Conservation (phyloP, 2,888 invertebrate species). For the Archips crataeganus region DNA sequence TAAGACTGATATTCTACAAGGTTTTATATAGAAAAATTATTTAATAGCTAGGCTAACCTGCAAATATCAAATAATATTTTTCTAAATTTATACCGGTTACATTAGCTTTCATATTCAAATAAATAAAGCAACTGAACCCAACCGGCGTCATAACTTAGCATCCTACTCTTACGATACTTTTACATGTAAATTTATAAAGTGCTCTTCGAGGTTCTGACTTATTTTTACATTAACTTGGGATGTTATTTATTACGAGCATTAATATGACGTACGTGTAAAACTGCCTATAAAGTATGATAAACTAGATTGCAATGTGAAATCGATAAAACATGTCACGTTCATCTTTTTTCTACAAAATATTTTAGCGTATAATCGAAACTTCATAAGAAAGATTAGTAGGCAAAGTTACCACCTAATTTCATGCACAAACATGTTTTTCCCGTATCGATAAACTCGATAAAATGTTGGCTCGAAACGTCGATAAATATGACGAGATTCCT, state of each 20-base stretch:
- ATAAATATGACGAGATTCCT: neutral
- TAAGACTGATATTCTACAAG: too few relatives aligned
- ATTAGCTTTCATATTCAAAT: neutral
- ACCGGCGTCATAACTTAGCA: neutral
- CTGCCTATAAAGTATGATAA: neutral
- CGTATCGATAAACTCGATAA: conserved; percentile 5
- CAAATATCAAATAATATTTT: neutral
- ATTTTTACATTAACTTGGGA: conserved; percentile 33
- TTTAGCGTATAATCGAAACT: neutral
- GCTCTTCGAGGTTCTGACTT: conserved; percentile 22
- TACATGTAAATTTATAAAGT: conserved; percentile 35
- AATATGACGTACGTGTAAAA: conserved; percentile 2
- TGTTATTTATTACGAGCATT: conserved; percentile 39
- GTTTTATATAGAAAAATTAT: too few relatives aligned
- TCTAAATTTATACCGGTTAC: neutral
- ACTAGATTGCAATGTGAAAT: neutral
- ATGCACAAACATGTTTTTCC: conserved; percentile 14
- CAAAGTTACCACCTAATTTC: neutral
- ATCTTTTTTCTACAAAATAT: neutral
- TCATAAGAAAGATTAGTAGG: neutral
- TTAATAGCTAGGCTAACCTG: too few relatives aligned
- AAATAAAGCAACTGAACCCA: neutral
- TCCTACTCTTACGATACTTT: conserved; percentile 12
- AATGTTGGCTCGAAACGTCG: conserved; percentile 1
- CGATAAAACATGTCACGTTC: too few relatives aligned